Evolutionary conservation across 2,888 invertebrate species (phyloP), one percentile per base, ranked within the genome.

Genomic region (Acleris emargana): DNA sequence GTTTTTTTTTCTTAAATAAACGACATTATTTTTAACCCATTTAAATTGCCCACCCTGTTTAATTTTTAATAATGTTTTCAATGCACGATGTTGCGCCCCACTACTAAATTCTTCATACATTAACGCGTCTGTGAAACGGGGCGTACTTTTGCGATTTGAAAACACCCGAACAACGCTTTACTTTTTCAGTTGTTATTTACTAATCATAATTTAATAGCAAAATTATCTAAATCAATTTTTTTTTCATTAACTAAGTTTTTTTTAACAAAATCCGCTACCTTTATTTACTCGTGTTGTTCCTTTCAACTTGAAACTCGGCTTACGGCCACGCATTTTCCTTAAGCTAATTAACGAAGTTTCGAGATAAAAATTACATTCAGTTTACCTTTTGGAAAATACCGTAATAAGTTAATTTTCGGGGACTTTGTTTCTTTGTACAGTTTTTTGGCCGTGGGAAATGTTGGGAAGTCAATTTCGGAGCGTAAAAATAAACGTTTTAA

Each of bases 291-390:
- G 38, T 52, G 59, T 60, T 50, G 49, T 38, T 59, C 25, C 54
- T 43, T 54, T 64, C 59, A 45, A 60, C 50, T 60, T 45, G 32
- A 59, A 59, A 57, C 60, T 60, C 55, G 45, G 60, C 64, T 66
- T 25, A 60, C 55, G 38, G 52, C 51, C 57, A 66, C 64, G 60
- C 64, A 45, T 66, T 66, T 66, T 66, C 66, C 66, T 61, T 52
- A 66, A 61, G 66, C 66, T 66, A 60, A 66, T 66, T 66, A 66
- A 66, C 66, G 66, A 66, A 66, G 57, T 66, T 66, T 66, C 45
- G 25, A 57, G 57, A 66, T 55, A 66, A 66, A 64, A 61, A 66
- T 66, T 66, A 66, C 60, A 60, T 66, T 66, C 57, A 57, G 61
- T 66, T 66, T 66, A 66, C 66, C 61, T 66, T 66, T 61, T 66